These are phyloP conservation scores for Craniophora ligustri DNA, from an alignment of 2,888 invertebrate genomes.

Conservation along the genomic window DNA sequence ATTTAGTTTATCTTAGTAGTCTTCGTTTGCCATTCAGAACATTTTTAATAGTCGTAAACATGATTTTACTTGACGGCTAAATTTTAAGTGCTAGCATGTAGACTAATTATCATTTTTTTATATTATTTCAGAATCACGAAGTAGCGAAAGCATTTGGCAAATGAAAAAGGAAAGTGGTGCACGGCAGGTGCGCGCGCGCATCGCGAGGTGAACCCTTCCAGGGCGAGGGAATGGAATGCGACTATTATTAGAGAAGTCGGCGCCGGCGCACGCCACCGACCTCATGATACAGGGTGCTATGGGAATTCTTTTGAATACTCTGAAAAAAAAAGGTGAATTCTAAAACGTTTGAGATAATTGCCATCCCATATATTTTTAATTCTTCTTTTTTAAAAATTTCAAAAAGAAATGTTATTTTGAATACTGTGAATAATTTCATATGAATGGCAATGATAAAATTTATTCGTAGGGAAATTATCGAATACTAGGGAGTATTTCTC, in stretches of 20 bases:
- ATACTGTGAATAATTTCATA: too few species aligned
- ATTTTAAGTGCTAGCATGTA: too few species aligned
- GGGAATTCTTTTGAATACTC: conserved; percentile 39
- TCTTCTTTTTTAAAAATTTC: too few species aligned
- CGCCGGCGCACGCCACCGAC: conserved; percentile 77
- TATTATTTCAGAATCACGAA: conserved; percentile 46
- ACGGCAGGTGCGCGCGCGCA: conserved; percentile 75
- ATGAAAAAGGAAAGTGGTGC: conserved; percentile 81
- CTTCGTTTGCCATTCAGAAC: conserved; percentile 15
- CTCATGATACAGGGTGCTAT: conserved; percentile 66
- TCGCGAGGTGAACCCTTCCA: conserved; percentile 68
- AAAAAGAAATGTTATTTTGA: too few species aligned
- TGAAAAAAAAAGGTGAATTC: conserved; percentile 23
- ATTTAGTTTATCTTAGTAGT: conserved; percentile 22
- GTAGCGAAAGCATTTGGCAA: conserved; percentile 71
- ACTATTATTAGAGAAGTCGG: conserved; percentile 84
- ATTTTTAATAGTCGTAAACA: conserved; percentile 32
- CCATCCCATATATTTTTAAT: too few species aligned
- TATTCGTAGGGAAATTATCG: too few species aligned
- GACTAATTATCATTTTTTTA: conserved; percentile 41
- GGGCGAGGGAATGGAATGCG: conserved; percentile 77
- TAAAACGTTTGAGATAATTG: conserved; percentile 12
- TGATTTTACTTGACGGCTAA: too few species aligned
- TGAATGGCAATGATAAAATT: too few species aligned
- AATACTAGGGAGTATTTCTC: too few species aligned